A percentile compares a stretch with the other conserved stretches of the same genome.
Conservation (phyloP, 2,888 invertebrate species). For the Carterocephalus palaemon region DNA sequence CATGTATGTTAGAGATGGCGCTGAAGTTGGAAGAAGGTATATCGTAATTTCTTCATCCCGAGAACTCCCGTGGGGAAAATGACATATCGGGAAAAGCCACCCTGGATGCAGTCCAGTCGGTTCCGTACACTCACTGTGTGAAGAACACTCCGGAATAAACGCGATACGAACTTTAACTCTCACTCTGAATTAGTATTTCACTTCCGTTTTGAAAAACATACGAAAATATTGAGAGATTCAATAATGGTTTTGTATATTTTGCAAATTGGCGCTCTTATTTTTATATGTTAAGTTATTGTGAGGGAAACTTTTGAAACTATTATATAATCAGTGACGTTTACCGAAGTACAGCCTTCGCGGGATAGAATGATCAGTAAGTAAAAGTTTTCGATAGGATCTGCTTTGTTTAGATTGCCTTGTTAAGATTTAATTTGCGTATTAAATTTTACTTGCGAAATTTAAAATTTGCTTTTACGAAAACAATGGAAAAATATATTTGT, state of each 20-base stretch:
- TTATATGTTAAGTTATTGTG: slow-evolving; percentile 25
- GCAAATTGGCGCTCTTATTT: slow-evolving; percentile 2
- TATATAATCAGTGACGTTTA: slow-evolving; percentile 52
- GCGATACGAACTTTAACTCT: slow-evolving; percentile 17
- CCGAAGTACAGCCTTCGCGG: slow-evolving; percentile 45
- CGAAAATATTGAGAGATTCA: background rate
- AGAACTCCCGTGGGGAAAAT: slow-evolving; percentile 44
- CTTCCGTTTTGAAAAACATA: too few relatives aligned
- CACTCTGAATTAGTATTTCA: too few relatives aligned
- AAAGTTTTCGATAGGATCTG: slow-evolving; percentile 32
- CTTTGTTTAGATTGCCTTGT: too few relatives aligned
- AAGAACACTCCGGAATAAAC: slow-evolving; percentile 42
- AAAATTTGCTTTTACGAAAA: too few relatives aligned
- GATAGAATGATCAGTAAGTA: slow-evolving; percentile 73
- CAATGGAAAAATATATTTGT: too few relatives aligned
- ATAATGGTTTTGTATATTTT: slow-evolving; percentile 7
- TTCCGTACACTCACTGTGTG: slow-evolving; percentile 58
- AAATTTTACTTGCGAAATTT: too few relatives aligned
- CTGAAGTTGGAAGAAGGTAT: slow-evolving; percentile 26
- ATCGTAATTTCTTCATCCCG: slow-evolving; percentile 28
- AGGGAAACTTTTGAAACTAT: slow-evolving; percentile 60
- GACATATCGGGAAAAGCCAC: slow-evolving; percentile 60
- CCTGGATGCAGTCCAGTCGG: slow-evolving; percentile 68
- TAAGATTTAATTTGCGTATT: too few relatives aligned
- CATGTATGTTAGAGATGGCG: slow-evolving; percentile 35